Conservation (phyloP, 92 coral and sea anemone genomes). For the Porites lobata region DNA sequence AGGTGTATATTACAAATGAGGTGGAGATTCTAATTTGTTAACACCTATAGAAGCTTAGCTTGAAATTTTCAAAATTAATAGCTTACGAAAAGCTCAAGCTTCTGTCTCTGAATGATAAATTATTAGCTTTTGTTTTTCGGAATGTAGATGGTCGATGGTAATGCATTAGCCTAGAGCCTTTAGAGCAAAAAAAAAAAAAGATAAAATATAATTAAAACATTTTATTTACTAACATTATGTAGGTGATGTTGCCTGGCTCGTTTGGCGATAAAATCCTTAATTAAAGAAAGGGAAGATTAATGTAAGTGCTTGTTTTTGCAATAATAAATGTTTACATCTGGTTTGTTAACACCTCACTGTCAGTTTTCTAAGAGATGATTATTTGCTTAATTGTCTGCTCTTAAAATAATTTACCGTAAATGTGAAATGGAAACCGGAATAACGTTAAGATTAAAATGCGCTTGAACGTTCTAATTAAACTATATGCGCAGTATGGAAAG, state of each 20-base stretch:
- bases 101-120: neutral
- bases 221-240: neutral
- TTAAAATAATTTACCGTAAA: constrained; percentile 17
- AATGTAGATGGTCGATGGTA: neutral
- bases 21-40: constrained; percentile 5
- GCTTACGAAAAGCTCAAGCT: neutral
- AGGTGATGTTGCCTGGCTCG: neutral
- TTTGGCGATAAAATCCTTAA: neutral
- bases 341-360: constrained; percentile 38
- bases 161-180: neutral
- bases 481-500: neutral
- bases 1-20: constrained; percentile 15
- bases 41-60: neutral
- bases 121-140: neutral
- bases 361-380: constrained; percentile 1
- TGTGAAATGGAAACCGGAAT: neutral
- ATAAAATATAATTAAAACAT: neutral
- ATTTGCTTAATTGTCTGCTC: constrained; percentile 16
- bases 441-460: neutral
- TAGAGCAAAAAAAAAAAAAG: neutral
- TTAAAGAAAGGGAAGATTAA: neutral
- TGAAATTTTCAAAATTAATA: too few relatives aligned
- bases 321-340: neutral
- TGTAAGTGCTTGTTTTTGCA: constrained; percentile 12
- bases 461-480: neutral